Evolutionary conservation across 2,888 invertebrate species (phyloP).

Genomic region (Zygogramma bicolorata): DNA sequence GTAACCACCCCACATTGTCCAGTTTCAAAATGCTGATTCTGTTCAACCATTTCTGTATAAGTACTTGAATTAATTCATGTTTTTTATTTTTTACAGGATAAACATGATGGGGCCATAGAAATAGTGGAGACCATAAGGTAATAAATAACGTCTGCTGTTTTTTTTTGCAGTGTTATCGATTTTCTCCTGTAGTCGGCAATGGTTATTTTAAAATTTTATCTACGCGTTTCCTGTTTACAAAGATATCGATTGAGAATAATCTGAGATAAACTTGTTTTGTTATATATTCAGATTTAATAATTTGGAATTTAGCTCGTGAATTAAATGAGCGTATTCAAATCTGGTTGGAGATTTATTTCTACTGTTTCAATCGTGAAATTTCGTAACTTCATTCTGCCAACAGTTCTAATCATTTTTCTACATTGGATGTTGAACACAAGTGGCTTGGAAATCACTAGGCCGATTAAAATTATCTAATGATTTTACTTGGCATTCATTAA

Average conservation of each 20-base stretch:
- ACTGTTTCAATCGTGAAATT: too few species aligned
- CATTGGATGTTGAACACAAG: too few species aligned
- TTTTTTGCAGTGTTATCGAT: background rate
- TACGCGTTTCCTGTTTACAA: background rate
- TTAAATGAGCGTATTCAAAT: background rate
- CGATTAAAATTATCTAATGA: too few species aligned
- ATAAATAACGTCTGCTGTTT: conserved; percentile 30
- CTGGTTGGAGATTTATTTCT: too few species aligned
- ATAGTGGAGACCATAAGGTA: conserved; percentile 92
- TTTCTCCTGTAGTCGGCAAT: background rate
- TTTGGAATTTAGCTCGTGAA: background rate
- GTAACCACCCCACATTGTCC: too few species aligned
- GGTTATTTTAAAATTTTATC: background rate
- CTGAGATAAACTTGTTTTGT: background rate
- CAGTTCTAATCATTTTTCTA: too few species aligned
- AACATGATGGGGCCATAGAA: conserved; percentile 91
- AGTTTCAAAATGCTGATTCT: too few species aligned
- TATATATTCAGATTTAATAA: background rate
- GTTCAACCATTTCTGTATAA: too few species aligned
- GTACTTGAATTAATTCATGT: conserved; percentile 18
- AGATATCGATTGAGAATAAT: background rate
- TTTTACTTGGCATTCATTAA: too few species aligned
- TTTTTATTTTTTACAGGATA: conserved; percentile 75
- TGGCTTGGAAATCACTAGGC: too few species aligned
- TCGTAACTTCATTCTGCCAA: too few species aligned